Evolutionary conservation across 2,797 vertebrate species (phyloP), one percentile per base, ranked within the genome.

Genomic region (Danionella dracula): DNA sequence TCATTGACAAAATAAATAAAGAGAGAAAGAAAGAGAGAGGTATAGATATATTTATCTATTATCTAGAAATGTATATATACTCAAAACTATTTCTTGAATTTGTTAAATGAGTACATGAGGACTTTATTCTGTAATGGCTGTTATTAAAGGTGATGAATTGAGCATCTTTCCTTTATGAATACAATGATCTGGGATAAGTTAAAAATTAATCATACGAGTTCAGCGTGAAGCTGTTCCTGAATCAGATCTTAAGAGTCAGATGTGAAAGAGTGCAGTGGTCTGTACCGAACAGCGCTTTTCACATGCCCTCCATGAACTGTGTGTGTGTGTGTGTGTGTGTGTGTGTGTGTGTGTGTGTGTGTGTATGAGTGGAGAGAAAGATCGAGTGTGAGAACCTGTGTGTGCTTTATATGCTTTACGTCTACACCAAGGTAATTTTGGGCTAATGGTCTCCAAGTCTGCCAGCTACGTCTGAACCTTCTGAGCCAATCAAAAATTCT

Each of bases 401-500:
- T 57, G 61, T 58, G 53, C 20, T 41, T 70, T 59, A 51, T 20
- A 38, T 53, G 31, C 61, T 48, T 44, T 37, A 53, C 41, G 45
- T 71, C 41, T 74, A 31, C 51, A 21, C 46, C 17, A 38, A 48
- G 31, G 64, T 72, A 53, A 72, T 73, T 66, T 65, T 57, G 70
- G 67, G 68, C 41, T 70, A 70, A 71, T 13, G 67, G 67, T 57
- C 63, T 66, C 64, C 65, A 40, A 64, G 41, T 74, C 75, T 70
- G 76, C 70, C 68, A 40, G 72, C 77, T 69, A 66, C 66, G 77
- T 74, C 51, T 80, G 45, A 66, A 64, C 83, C 64, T 68, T 73
- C 86, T 88, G 86, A 87, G 84, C 84, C 87, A 83, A 78, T 86
- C 72, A 74, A 78, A 76, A 27, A 70, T 66, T 66, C 40, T 81